Percentiles rank a stretch among this genome's conserved stretches.
These are phyloP conservation scores for Phylloscopus trochilus DNA, from an alignment of 2,113 vertebrate species.

Conservation along the genomic window DNA sequence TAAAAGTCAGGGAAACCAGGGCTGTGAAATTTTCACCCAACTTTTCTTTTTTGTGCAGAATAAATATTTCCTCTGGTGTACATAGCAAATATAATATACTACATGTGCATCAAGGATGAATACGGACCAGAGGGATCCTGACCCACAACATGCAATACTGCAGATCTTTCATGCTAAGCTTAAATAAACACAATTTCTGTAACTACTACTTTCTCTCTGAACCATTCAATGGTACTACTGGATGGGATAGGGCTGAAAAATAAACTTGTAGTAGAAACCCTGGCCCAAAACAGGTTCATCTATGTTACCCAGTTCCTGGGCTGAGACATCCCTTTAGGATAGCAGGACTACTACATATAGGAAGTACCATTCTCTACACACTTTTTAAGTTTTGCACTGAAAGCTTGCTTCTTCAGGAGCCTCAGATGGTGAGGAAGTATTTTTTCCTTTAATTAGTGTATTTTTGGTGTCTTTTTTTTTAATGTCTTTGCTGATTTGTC, in stretches of 20 bases:
- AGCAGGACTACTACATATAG: background rate
- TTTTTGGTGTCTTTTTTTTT: background rate
- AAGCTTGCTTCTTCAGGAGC: background rate
- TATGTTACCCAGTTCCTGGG: accelerated
- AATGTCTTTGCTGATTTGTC: background rate
- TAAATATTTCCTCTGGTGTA: background rate
- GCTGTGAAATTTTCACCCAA: background rate
- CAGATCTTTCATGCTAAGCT: background rate
- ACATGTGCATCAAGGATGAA: background rate
- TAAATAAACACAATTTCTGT: background rate
- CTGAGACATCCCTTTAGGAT: background rate
- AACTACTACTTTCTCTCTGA: background rate
- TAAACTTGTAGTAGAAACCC: background rate
- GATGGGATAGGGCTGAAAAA: background rate
- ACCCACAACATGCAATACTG: accelerated
- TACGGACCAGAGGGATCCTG: background rate
- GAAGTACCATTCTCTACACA: background rate
- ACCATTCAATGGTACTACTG: background rate
- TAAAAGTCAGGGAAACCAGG: background rate
- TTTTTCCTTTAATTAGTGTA: background rate
- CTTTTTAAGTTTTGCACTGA: background rate
- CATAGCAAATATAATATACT: background rate
- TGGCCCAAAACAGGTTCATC: background rate
- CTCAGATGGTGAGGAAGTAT: background rate
- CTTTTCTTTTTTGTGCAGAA: background rate